Evolutionary conservation across 2,113 vertebrate species (phyloP), one percentile per base, ranked within the genome.

Genomic region (Eulemur macaco): DNA sequence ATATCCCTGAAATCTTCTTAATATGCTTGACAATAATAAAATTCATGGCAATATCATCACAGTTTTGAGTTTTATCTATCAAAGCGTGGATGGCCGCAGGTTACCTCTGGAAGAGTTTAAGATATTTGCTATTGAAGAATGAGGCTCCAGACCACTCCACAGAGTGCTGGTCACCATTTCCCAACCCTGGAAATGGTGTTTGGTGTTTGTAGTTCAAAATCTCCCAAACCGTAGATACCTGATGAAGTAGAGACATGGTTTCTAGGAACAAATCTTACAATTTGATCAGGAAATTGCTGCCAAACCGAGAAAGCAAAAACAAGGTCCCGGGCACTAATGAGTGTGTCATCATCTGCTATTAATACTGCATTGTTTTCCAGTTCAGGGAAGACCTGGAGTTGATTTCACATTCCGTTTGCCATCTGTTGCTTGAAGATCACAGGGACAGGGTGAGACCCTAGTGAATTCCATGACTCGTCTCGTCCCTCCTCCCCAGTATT

Each of bases 271-370:
- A 99, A 99, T n/a, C 99, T 99, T 95, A 99, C 99, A 92, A 99
- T 99, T n/a, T 99, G 99, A 90, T 99, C 99, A 71, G 99, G 98
- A 98, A 99, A 99, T 99, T 99, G 99, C 99, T 99, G 99, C 99
- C 99, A 99, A 92, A 99, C 98, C 18, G 99, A 99, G 98, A 99
- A 99, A 63, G 99, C 99, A 98, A 99, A 99, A 96, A 97, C 98
- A 94, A 99, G 98, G 97, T 99, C 99, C 92, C 99, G 99, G 97
- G 99, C 99, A 20, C 99, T 99, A 97, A 99, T 96, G 25, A 99
- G 98, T 0, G 98, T 99, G 98, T 99, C 99, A 47, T 99, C 99
- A 97, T 99, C 99, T 98, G 99, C 98, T 99, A 99, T 99, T 96
- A 99, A 97, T 78, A 99, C 99, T 93, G 99, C 99, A 92, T 98